These are phyloP conservation scores for Clivina fossor DNA, from an alignment of 2,888 invertebrate species.

Conservation along the genomic window DNA sequence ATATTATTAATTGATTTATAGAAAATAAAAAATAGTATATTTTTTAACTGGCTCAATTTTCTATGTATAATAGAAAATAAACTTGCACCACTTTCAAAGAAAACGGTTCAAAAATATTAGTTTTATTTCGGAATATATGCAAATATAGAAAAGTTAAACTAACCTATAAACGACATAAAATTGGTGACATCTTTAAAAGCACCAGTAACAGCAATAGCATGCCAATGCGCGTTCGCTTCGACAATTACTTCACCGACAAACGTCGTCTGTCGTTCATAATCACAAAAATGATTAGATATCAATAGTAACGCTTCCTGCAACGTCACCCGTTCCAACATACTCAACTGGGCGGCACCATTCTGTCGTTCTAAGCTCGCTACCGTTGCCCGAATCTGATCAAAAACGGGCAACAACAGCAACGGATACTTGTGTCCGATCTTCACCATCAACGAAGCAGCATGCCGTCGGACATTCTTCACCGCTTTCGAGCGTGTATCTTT, in stretches of 20 bases:
- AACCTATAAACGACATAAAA: conserved; percentile 70
- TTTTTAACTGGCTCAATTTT: too few species aligned
- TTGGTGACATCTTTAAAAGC: conserved; percentile 67
- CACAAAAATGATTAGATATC: conserved; percentile 87
- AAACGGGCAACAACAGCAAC: conserved; percentile 78
- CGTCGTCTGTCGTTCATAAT: conserved; percentile 70
- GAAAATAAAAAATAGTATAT: too few species aligned
- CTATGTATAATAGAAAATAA: too few species aligned
- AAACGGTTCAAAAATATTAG: too few species aligned
- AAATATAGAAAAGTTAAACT: too few species aligned
- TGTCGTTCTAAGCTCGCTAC: conserved; percentile 71
- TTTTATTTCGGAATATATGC: too few species aligned
- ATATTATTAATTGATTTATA: too few species aligned
- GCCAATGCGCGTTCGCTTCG: conserved; percentile 67
- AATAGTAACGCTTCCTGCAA: conserved; percentile 77
- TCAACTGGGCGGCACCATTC: conserved; percentile 64
- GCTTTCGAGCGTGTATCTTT: conserved; percentile 69
- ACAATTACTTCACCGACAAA: conserved; percentile 72
- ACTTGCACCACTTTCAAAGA: too few species aligned
- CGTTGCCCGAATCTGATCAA: conserved; percentile 79
- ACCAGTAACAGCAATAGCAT: conserved; percentile 60
- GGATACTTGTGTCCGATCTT: conserved; percentile 89
- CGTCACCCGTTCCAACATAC: conserved; percentile 80
- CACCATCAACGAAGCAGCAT: conserved; percentile 87
- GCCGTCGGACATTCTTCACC: conserved; percentile 82